Conservation (phyloP, 2,888 invertebrate genomes). For the Polymixis flavicincta region DNA sequence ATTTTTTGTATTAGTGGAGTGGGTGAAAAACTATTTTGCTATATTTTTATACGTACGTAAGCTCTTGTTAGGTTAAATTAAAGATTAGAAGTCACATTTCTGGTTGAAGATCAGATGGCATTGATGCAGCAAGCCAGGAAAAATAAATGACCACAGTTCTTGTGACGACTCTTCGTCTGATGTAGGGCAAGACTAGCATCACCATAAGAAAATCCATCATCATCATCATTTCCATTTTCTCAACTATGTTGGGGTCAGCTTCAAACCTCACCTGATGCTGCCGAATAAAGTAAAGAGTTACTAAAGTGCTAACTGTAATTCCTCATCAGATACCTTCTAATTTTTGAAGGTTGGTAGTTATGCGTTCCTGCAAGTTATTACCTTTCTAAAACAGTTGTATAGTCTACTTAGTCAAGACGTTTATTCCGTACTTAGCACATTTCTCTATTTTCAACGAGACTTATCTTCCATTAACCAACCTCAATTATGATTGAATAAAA, state of each 20-base stretch:
- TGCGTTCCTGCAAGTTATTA: background rate
- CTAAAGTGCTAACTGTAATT: too few species aligned
- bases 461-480: background rate
- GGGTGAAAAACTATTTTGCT: background rate
- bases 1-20: background rate
- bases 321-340: too few species aligned
- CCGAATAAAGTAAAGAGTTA: background rate
- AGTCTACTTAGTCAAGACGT: background rate
- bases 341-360: too few species aligned
- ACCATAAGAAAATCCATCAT: background rate
- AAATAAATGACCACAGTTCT: too few species aligned
- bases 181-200: background rate
- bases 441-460: constrained; percentile 7
- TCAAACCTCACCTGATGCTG: background rate
- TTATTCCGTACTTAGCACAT: background rate
- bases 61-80: background rate
- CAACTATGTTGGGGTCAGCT: background rate
- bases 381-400: background rate
- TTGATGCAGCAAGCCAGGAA: too few species aligned
- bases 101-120: too few species aligned
- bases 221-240: too few species aligned
- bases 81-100: background rate
- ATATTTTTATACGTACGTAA: background rate
- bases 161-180: background rate
- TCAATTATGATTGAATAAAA: constrained; percentile 46